Base-by-base conservation (phyloP, 2,888 invertebrate genomes). In the Chrysolina oricalcia region DNA sequence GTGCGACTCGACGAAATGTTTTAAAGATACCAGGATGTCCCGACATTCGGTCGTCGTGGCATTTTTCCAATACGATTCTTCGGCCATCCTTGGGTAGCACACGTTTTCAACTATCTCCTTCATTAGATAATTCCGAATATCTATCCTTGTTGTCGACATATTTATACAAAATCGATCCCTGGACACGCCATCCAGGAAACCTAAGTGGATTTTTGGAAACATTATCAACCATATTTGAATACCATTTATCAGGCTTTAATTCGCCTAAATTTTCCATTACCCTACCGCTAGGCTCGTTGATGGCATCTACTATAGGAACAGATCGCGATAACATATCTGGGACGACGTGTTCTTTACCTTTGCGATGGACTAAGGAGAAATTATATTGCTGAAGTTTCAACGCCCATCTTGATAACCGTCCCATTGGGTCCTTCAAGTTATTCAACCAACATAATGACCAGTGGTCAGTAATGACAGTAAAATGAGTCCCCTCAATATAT, bases 21-120 rank as follows among this genome's bases (percentile, higher is more conserved):
- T 82, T 81, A 27, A 63, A 76, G 9, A 80, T 72, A 10, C 81
- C 80, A 4, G 77, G 63, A 72, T 82, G 83, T 40, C 80, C 80
- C 6, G 77, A 23, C 23, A 68, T 68, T 10, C 77, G 72, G 21
- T 17, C 41, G 23, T 81, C 80, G 65, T 83, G 82, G 15, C 50
- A 50, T 72, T 43, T 23, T 19, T 35, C 8, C 15, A 74, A 67
- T 81, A 81, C 21, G 27, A 72, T 11, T 77, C 21, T 10, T n/a
- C n/a, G n/a, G n/a, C n/a, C n/a, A n/a, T n/a, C n/a, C n/a, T n/a
- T n/a, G n/a, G n/a, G n/a, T n/a, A n/a, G n/a, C n/a, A n/a, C n/a
- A n/a, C n/a, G n/a, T n/a, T n/a, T n/a, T n/a, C n/a, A n/a, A n/a
- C n/a, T 2, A 81, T 53, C 27, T 78, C 78, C 69, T 80, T 76